Evolutionary conservation across 2,113 vertebrate species (phyloP).

Genomic region (Onychostoma macrolepis): DNA sequence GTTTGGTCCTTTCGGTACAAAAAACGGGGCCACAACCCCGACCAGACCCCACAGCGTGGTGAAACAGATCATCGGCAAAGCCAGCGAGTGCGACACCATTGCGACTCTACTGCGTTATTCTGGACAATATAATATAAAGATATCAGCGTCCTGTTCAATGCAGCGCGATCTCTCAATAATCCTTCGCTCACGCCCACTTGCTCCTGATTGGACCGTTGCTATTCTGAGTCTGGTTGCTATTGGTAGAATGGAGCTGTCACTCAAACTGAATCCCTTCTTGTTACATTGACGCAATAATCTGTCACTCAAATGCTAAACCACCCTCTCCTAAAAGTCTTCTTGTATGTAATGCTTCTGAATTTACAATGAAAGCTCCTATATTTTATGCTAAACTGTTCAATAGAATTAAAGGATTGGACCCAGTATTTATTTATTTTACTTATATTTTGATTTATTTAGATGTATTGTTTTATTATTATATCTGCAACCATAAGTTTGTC

Average conservation of each 20-base stretch:
- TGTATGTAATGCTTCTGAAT: too few species aligned
- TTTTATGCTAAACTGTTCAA: too few species aligned
- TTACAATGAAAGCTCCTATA: too few species aligned
- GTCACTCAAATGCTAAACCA: neutral
- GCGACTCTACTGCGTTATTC: conserved; percentile 5
- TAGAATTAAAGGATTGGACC: too few species aligned
- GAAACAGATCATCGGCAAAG: conserved; percentile 92
- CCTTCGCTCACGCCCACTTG: neutral
- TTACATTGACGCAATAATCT: neutral
- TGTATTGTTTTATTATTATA: too few species aligned
- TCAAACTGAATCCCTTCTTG: neutral
- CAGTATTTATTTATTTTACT: too few species aligned
- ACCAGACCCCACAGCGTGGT: conserved; percentile 93
- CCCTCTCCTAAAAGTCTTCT: too few species aligned
- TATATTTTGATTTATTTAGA: too few species aligned
- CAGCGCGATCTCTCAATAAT: neutral
- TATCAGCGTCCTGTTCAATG: neutral
- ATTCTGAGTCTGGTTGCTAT: neutral
- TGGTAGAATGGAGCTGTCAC: neutral
- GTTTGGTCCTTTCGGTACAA: conserved; percentile 97
- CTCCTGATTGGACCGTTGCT: neutral
- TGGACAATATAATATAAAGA: neutral
- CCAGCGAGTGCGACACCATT: conserved; percentile 92
- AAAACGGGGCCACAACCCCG: conserved; percentile 91
- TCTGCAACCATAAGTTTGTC: too few species aligned